A percentile compares a stretch with the other conserved stretches of the same genome.
phyloP scores from a whole-genome alignment of 2,888 invertebrate genomes.

The Electrophaes corylata region DNA sequence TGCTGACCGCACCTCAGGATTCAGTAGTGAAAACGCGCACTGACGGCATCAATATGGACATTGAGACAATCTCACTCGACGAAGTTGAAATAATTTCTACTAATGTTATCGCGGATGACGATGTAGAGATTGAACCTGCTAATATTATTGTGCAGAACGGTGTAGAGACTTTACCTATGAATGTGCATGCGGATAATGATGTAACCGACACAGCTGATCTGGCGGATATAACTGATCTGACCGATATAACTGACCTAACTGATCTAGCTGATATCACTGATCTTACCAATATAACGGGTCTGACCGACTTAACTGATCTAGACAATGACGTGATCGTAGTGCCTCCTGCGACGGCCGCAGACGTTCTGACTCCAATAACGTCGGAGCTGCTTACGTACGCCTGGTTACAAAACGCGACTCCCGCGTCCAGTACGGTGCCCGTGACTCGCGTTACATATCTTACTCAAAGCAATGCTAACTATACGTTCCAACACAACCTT shows the following conservation, averaged over 20 bases:
- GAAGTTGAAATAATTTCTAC: conserved; percentile 15
- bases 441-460: conserved; percentile 3
- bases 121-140: conserved; percentile 9
- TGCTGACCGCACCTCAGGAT: conserved; percentile 28
- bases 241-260: too few relatives aligned
- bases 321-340: conserved; percentile 21
- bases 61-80: conserved; percentile 20
- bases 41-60: background rate
- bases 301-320: conserved; percentile 5
- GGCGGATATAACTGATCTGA: too few relatives aligned
- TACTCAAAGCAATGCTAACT: conserved; percentile 3
- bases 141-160: conserved; percentile 2
- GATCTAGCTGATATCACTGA: too few relatives aligned
- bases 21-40: conserved; percentile 1
- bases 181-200: background rate
- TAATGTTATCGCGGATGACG: background rate
- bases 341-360: conserved; percentile 16
- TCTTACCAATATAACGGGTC: too few relatives aligned
- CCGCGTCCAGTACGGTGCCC: background rate
- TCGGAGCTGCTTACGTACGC: conserved; percentile 8
- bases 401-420: conserved; percentile 1
- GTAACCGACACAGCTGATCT: too few relatives aligned
- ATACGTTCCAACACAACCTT: conserved; percentile 1
- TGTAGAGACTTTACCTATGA: conserved; percentile 9
- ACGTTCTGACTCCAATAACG: conserved; percentile 10